Conservation (phyloP, 2,888 invertebrate species). For the Smittia sp. region DNA sequence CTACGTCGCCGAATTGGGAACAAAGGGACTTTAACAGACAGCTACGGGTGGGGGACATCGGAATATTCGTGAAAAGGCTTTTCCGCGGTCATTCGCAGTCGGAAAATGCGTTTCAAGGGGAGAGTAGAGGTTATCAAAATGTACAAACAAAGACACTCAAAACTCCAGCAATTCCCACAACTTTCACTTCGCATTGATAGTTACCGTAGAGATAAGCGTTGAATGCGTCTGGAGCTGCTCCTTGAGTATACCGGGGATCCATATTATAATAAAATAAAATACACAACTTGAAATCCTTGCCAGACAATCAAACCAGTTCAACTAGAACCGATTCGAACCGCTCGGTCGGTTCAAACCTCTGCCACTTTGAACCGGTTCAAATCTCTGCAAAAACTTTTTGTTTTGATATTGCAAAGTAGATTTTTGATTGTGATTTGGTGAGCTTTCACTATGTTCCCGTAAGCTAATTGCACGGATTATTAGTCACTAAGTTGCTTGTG, state of each 20-base stretch:
- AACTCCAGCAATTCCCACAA: background rate
- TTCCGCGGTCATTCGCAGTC: background rate
- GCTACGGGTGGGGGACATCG: background rate
- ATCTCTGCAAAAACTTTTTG: too few species aligned
- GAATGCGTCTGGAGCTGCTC: conserved; percentile 29
- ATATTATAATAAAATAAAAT: conserved; percentile 27
- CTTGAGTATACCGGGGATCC: conserved; percentile 34
- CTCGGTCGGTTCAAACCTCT: too few species aligned
- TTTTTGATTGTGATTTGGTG: too few species aligned
- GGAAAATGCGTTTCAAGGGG: background rate
- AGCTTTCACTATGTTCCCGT: too few species aligned
- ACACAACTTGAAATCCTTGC: background rate
- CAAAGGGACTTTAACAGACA: too few species aligned
- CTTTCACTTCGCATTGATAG: background rate
- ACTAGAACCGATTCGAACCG: background rate
- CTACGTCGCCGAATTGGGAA: too few species aligned
- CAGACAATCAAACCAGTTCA: background rate
- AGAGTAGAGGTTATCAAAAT: background rate
- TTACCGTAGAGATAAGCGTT: conserved; percentile 33
- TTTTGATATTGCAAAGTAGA: too few species aligned
- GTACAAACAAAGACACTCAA: conserved; percentile 6
- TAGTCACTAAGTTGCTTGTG: background rate
- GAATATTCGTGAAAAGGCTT: conserved; percentile 10
- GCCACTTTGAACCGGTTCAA: too few species aligned
- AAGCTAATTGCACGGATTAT: background rate